Evolutionary conservation across 2,797 vertebrate genomes (phyloP).

Genomic region (Bufotes viridis): DNA sequence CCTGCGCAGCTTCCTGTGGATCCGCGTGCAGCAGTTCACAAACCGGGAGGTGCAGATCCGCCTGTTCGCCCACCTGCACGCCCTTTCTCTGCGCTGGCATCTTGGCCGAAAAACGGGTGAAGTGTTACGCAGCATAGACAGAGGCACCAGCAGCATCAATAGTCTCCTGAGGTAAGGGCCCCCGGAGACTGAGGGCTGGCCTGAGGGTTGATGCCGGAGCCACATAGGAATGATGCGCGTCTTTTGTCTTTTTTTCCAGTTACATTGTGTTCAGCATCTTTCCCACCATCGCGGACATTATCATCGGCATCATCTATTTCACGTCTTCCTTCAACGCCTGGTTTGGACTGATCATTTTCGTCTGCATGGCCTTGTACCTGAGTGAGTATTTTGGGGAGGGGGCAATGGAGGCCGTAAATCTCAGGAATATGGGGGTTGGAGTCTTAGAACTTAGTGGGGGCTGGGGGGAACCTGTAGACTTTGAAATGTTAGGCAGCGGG

Average conservation of each 20-base stretch:
- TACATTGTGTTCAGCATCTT: slow-evolving; percentile 97
- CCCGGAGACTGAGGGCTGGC: not conserved
- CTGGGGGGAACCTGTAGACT: too few relatives aligned
- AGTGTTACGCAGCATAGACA: slow-evolving; percentile 90
- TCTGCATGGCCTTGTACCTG: slow-evolving; percentile 94
- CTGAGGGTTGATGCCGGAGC: too few relatives aligned
- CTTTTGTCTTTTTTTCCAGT: slow-evolving; percentile 71
- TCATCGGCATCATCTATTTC: slow-evolving; percentile 93
- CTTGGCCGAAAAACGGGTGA: slow-evolving; percentile 91
- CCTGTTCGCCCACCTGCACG: slow-evolving; percentile 88
- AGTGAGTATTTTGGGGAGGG: slow-evolving; percentile 79
- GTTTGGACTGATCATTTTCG: slow-evolving; percentile 95
- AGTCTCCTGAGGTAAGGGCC: slow-evolving; percentile 86
- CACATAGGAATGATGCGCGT: not conserved
- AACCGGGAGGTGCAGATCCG: slow-evolving; percentile 85
- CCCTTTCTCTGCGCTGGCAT: slow-evolving; percentile 94
- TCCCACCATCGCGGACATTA: slow-evolving; percentile 90
- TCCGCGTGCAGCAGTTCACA: slow-evolving; percentile 94
- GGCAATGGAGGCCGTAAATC: too few relatives aligned
- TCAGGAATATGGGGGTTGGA: too few relatives aligned
- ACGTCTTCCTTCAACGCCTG: slow-evolving; percentile 90
- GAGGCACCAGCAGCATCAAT: slow-evolving; percentile 91
- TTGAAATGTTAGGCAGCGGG: too few relatives aligned
- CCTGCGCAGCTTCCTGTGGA: slow-evolving; percentile 92
- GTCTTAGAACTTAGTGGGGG: too few relatives aligned